phyloP scores from a whole-genome alignment of 2,888 invertebrate species.

The Archips xylosteana region DNA sequence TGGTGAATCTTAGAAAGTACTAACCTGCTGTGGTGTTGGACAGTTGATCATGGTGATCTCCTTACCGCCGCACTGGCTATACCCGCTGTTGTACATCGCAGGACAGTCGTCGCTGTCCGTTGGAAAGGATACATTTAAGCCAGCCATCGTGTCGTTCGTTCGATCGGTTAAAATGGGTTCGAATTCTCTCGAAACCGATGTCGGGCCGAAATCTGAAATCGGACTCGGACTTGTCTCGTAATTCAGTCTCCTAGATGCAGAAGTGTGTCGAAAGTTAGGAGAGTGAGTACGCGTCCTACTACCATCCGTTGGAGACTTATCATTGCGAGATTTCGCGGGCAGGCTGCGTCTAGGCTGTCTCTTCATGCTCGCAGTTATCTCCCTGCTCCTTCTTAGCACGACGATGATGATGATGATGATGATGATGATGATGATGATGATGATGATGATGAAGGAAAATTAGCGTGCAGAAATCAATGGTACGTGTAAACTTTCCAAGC shows the following conservation, averaged over 20 bases:
- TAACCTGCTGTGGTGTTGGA: slow-evolving; percentile 66
- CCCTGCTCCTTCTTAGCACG: slow-evolving; percentile 71
- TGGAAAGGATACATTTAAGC: slow-evolving; percentile 78
- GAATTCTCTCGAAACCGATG: slow-evolving; percentile 53
- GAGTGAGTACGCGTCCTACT: slow-evolving; percentile 63
- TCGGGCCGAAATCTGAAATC: not conserved
- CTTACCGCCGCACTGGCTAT: slow-evolving; percentile 44
- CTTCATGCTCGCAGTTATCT: slow-evolving; percentile 68
- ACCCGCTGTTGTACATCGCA: slow-evolving; percentile 46
- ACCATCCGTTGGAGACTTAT: slow-evolving; percentile 53
- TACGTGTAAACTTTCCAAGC: no score
- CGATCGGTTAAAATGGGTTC: slow-evolving; percentile 75
- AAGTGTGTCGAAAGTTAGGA: slow-evolving; percentile 54
- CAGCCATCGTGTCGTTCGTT: slow-evolving; percentile 81
- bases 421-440: no score
- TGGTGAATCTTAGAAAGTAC: slow-evolving; percentile 8
- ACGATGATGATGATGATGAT: no score
- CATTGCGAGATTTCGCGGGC: slow-evolving; percentile 4
- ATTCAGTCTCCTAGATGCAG: slow-evolving; percentile 62
- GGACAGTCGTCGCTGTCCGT: slow-evolving; percentile 69
- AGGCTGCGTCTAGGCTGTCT: slow-evolving; percentile 47
- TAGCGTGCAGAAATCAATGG: no score
- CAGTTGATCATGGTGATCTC: slow-evolving; percentile 50
- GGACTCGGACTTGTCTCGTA: slow-evolving; percentile 65
- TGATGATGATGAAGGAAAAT: no score